Evolutionary conservation across 2,888 invertebrate genomes (phyloP).

Genomic region (Tinea pellionella): DNA sequence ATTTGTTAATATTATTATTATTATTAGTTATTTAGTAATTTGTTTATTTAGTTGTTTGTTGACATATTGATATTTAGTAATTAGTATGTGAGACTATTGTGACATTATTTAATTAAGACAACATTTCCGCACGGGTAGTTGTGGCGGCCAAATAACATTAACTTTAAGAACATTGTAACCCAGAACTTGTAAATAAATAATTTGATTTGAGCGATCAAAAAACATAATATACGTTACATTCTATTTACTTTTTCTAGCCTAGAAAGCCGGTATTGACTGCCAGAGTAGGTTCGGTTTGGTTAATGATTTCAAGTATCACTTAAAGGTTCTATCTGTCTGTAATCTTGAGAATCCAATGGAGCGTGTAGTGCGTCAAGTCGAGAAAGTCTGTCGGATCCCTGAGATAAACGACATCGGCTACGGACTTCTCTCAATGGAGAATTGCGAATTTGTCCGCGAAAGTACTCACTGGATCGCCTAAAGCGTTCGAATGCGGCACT

Average conservation of each 20-base stretch:
- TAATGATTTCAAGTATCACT: neutral
- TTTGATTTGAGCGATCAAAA: too few species aligned
- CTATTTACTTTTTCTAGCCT: neutral
- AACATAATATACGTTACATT: too few species aligned
- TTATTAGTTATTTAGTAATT: too few species aligned
- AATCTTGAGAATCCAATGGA: constrained; percentile 3
- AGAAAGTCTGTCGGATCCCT: constrained; percentile 23
- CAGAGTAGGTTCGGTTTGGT: neutral
- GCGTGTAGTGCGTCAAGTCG: constrained; percentile 12
- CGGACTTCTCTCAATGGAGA: constrained; percentile 22
- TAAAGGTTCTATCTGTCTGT: neutral
- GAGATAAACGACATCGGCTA: constrained; percentile 32
- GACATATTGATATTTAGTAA: too few species aligned
- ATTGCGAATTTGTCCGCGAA: constrained; percentile 31
- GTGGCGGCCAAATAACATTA: too few species aligned
- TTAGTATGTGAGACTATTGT: too few species aligned
- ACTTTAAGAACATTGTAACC: too few species aligned
- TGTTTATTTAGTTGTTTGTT: too few species aligned
- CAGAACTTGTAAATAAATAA: too few species aligned
- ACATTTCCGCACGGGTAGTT: too few species aligned
- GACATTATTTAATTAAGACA: too few species aligned
- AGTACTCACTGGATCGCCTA: neutral
- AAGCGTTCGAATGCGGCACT: constrained; percentile 1
- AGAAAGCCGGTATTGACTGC: neutral
- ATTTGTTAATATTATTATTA: too few species aligned